Percentiles rank a stretch among this genome's conserved stretches.
phyloP scores from a whole-genome alignment of 2,113 vertebrate species.

The Leptobrachium ailaonicum region DNA sequence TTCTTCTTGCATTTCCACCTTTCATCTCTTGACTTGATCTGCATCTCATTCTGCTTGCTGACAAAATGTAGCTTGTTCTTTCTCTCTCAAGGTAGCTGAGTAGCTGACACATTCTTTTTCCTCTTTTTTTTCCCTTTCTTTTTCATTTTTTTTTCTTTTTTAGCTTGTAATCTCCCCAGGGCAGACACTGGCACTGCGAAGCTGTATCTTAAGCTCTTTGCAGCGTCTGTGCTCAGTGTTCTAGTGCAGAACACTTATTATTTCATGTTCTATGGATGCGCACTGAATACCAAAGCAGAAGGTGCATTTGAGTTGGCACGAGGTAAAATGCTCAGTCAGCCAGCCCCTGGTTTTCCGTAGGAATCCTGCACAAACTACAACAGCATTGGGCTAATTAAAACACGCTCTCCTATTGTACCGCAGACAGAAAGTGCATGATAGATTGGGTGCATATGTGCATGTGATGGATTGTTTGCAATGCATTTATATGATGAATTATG shows the following conservation, averaged over 20 bases:
- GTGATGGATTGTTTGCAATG: constrained; percentile 9
- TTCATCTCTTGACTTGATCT: constrained; percentile 26
- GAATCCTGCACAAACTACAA: constrained; percentile 36
- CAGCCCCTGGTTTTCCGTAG: constrained; percentile 17
- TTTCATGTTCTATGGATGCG: constrained; percentile 46
- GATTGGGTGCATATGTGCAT: constrained; percentile 7
- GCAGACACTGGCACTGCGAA: constrained; percentile 44
- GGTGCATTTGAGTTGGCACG: constrained; percentile 44
- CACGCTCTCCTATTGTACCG: constrained; percentile 16
- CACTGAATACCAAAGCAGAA: constrained; percentile 44
- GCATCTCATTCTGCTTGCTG: constrained; percentile 34
- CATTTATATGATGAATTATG: constrained; percentile 6
- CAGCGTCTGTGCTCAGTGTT: constrained; percentile 45
- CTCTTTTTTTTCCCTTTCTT: constrained; percentile 2
- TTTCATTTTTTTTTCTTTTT: constrained; percentile 24
- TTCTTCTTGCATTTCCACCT: constrained; percentile 13
- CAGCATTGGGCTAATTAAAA: constrained; percentile 31
- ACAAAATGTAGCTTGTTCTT: constrained; percentile 33
- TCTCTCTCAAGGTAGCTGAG: background rate
- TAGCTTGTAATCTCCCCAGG: constrained; percentile 46
- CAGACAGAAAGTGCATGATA: constrained; percentile 19
- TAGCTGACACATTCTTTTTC: constrained; percentile 31
- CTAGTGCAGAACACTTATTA: constrained; percentile 50
- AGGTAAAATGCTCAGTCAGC: constrained; percentile 32
- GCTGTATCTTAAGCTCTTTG: constrained; percentile 49